These are phyloP conservation scores for Dimorphilus gyrociliatus DNA, from an alignment of 2,888 invertebrate genomes.

Conservation along the genomic window DNA sequence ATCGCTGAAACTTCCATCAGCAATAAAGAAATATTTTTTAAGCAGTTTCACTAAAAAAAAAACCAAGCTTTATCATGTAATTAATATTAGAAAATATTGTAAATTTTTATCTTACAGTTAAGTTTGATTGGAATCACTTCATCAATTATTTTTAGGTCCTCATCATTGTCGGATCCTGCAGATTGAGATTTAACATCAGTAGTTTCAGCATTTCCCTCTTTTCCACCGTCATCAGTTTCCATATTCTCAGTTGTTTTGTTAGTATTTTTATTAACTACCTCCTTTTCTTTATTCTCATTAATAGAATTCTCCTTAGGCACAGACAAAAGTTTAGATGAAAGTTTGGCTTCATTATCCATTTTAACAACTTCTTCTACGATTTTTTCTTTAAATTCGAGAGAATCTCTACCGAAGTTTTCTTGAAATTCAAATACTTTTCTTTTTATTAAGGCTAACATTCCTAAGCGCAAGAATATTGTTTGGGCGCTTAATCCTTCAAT, in stretches of 20 bases:
- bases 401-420: background rate
- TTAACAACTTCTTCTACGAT: background rate
- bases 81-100: background rate
- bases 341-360: slow-evolving; percentile 4
- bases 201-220: slow-evolving; percentile 1
- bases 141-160: background rate
- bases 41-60: slow-evolving; percentile 7
- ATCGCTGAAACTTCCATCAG: slow-evolving; percentile 97
- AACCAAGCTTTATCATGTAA: background rate
- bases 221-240: background rate
- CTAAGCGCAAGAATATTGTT: slow-evolving; percentile 85
- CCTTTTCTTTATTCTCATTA: slow-evolving; percentile 2
- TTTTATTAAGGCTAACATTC: slow-evolving; percentile 87
- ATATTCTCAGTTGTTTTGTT: background rate
- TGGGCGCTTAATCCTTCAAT: slow-evolving; percentile 76
- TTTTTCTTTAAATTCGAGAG: slow-evolving; percentile 2
- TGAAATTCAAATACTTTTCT: slow-evolving; percentile 51
- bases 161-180: no score
- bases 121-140: no score
- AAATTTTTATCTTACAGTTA: slow-evolving; percentile 3
- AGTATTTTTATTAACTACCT: background rate
- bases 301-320: background rate
- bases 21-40: slow-evolving; percentile 76
- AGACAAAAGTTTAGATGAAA: no score
- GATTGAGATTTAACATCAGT: background rate